Percentiles rank a stretch among this genome's conserved stretches.
These are phyloP conservation scores for Lacerta viridis DNA, from an alignment of 2,797 vertebrate species.

Conservation along the genomic window DNA sequence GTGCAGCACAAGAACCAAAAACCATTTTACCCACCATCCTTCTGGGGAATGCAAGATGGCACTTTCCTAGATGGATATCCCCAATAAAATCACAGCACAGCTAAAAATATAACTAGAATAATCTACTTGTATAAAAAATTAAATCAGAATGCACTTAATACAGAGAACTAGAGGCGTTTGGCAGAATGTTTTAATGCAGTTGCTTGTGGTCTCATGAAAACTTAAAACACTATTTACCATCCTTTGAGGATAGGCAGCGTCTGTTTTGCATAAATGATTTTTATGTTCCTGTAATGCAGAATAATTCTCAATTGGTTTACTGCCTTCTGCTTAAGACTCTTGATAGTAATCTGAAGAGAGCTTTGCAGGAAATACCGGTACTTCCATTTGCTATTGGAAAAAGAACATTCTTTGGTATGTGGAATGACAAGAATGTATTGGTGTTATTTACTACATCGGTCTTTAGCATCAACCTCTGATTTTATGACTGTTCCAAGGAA, in stretches of 20 bases:
- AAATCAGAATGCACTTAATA: neutral
- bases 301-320: neutral
- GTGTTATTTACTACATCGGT: neutral
- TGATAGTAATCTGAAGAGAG: no score
- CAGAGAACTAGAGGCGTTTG: neutral
- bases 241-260: neutral
- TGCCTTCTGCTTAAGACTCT: neutral
- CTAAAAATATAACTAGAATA: neutral
- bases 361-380: neutral
- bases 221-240: neutral
- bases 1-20: neutral
- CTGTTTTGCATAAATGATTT: neutral
- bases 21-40: neutral
- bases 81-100: neutral
- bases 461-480: neutral
- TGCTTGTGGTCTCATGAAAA: neutral
- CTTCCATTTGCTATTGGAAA: neutral
- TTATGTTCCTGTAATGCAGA: neutral
- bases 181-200: neutral
- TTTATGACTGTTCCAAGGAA: neutral
- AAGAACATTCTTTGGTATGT: neutral
- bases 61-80: neutral
- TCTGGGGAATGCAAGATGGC: neutral
- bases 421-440: no score
- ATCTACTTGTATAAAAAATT: no score